Base-by-base conservation (phyloP, 1,140 invertebrate genomes). In the Nymphalis io region DNA sequence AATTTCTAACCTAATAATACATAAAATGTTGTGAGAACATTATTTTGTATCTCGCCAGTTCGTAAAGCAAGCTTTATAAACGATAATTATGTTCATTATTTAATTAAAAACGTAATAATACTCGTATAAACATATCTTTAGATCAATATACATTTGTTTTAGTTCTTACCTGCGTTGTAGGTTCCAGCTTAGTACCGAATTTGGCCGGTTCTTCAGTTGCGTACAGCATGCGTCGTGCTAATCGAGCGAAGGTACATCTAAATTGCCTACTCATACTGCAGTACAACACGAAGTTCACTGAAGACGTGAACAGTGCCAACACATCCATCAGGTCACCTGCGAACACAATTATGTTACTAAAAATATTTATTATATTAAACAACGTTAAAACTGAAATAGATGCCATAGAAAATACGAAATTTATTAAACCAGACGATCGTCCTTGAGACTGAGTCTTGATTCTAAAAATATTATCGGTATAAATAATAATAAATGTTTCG, bases 211-310 rank as follows among this genome's bases (percentile, higher is more conserved):
- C 88, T n/a, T 90, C 88, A 0, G 84, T 60, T 0, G 84, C 78
- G 8, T 86, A 88, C 21, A 91, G 65, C 76, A 89, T 76, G 5
- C 88, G 69, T 1, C 88, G 82, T 2, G 85, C 88, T 13, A 91
- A 92, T 62, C 95, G 88, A 20, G 93, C 94, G 80, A 99, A 99
- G 4, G 98, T 98, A 70, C 94, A 95, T 13, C 98, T 93, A 90
- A 99, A 99, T 92, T 99, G 98, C 57, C 97, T 94, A 76, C 97
- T 98, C 99, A 99, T 99, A 67, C 97, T 95, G 92, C 98, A 99
- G 92, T 99, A 99, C n/a, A 99, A 94, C 76, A 99, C 96, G 92
- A 99, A 99, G 92, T 99, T 99, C 80, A 99, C 97, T 38, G 98
- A 97, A 44, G 97, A 98, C 90, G 99, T 99, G 78, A 99, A 95